A percentile compares a stretch with the other conserved stretches of the same genome.
Conservation (phyloP, 1,140 invertebrate species). For the Diorhabda sublineata region DNA sequence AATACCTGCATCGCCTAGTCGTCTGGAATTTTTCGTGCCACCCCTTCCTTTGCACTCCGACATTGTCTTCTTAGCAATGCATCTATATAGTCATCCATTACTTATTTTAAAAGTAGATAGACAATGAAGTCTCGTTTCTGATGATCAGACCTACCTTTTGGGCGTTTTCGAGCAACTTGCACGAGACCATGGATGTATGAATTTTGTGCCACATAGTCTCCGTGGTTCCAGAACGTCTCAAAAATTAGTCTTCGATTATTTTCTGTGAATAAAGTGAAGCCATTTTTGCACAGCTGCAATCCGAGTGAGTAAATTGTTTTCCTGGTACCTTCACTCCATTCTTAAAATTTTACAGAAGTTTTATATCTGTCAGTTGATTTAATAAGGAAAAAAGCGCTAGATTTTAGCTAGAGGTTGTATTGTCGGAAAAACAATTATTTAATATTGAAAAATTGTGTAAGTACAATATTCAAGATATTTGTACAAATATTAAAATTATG, state of each 20-base stretch:
- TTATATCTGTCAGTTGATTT: too few species aligned
- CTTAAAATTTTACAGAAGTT: too few species aligned
- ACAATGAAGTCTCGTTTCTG: not conserved
- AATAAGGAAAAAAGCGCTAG: too few species aligned
- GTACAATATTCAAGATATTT: too few species aligned
- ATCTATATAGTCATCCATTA: slow-evolving; percentile 18
- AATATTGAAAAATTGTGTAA: too few species aligned
- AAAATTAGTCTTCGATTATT: not conserved
- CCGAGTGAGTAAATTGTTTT: too few species aligned
- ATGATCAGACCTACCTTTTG: not conserved
- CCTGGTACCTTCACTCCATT: too few species aligned
- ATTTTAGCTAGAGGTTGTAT: too few species aligned
- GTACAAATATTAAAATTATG: too few species aligned
- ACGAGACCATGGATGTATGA: not conserved
- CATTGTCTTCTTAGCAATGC: slow-evolving; percentile 4
- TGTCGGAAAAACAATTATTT: too few species aligned
- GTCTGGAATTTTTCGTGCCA: slow-evolving; percentile 16
- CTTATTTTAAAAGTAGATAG: slow-evolving; percentile 15
- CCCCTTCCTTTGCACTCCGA: slow-evolving; percentile 8
- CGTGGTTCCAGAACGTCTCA: slow-evolving; percentile 3
- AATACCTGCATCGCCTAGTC: slow-evolving; percentile 22
- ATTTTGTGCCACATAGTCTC: not conserved
- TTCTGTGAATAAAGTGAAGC: too few species aligned
- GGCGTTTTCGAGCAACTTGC: not conserved
- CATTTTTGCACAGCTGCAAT: too few species aligned